Percentiles rank a stretch among this genome's conserved stretches.
These are phyloP conservation scores for Ceyx cyanopectus DNA, from an alignment of 2,113 vertebrate genomes.

Conservation along the genomic window DNA sequence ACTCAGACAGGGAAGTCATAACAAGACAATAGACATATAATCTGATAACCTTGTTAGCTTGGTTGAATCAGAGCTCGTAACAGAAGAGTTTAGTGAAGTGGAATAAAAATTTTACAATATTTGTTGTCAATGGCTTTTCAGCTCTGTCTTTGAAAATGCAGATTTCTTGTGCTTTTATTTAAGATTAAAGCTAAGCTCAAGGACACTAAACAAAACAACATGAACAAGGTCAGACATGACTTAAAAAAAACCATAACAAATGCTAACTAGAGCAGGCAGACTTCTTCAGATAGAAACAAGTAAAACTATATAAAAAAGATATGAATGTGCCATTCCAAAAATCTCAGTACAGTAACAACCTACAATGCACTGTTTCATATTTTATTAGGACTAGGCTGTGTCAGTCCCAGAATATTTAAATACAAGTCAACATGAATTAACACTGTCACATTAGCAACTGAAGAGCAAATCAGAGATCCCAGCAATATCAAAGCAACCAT, in stretches of 20 bases:
- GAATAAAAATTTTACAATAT: conserved; percentile 70
- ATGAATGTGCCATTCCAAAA: background rate
- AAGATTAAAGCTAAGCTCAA: conserved; percentile 80
- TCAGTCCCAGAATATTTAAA: background rate
- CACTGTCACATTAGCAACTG: background rate
- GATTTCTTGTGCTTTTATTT: conserved; percentile 76
- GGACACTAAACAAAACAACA: conserved; percentile 78
- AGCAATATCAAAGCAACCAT: background rate
- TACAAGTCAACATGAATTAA: background rate
- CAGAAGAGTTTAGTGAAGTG: conserved; percentile 59
- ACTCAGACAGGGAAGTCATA: conserved; percentile 65
- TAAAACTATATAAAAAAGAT: background rate
- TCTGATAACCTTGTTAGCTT: conserved; percentile 78
- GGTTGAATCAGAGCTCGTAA: conserved; percentile 66
- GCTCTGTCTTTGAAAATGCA: conserved; percentile 46
- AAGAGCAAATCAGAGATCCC: background rate
- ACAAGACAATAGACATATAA: conserved; percentile 72
- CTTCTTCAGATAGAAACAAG: conserved; percentile 39
- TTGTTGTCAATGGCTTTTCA: conserved; percentile 68
- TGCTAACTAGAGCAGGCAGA: conserved; percentile 34
- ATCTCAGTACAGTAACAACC: background rate
- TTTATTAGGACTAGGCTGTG: background rate
- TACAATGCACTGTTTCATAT: background rate
- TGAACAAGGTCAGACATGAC: conserved; percentile 78
- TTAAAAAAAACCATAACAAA: background rate